Evolutionary conservation across 2,888 invertebrate species (phyloP), one percentile per base, ranked within the genome.

Genomic region (Syrista parreyssii): DNA sequence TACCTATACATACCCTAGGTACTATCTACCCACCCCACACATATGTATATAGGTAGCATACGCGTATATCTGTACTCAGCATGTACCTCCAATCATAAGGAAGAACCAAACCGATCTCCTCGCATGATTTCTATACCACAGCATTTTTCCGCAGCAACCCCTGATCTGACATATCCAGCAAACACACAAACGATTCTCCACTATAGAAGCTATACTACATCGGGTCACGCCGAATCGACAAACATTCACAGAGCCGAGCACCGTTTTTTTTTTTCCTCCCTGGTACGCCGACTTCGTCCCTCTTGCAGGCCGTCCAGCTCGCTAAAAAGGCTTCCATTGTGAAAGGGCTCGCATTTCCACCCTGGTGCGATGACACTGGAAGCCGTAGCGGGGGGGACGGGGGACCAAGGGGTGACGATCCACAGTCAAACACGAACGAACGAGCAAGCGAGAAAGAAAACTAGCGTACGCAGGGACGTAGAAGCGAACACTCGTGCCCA

Each of bases 331-430:
- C 86, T 87, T 86, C 86, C 85, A 88, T 88, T 87, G 88, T 87
- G 86, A 87, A 86, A 85, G 87, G 87, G 86, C 86, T 87, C 88
- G 88, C 88, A 86, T 91, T 91, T 91, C 87, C 87, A 90, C 79
- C 87, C 89, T 87, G 84, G 86, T 76, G 73, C 80, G 84, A 84
- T 83, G 86, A 88, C 87, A 86, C 82, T 82, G 82, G 84, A 86
- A 87, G 87, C 86, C 86, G 86, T 86, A 23, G 40, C 23, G 0
- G 55, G 55, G 23, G 40, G 82, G 83, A 0, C 6, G 55, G 23
- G 55, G 82, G 83, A 80, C 34, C 30, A 76, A 78, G 81, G 81
- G 82, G 80, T 83, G 84, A 86, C 85, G 85, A 87, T 89, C 85
- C 86, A 85, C 87, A 88, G 88, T 88, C 89, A 86, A 55, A 87